Base-by-base conservation (phyloP, 2,797 vertebrate species). In the Phrynocephalus guinanensis region DNA sequence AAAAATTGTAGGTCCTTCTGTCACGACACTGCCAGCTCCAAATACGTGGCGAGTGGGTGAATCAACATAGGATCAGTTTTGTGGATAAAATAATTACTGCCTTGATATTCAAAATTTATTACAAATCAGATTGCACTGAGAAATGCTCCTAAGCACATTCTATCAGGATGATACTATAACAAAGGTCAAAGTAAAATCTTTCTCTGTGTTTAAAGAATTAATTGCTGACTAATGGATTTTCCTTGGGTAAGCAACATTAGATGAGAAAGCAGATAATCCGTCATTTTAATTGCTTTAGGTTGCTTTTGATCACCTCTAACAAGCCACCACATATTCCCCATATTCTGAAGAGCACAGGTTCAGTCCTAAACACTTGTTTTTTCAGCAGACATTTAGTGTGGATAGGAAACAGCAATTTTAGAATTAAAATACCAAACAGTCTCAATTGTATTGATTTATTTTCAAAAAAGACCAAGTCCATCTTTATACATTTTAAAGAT, bases 361-460 rank as follows among this genome's bases (percentile, higher is more conserved):
- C 44, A 52, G 33, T 44, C 60, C 16, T 26, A 22, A 67, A 38
- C 26, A 48, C 67, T 48, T 33, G 56, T 84, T 90, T 66, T 89
- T 86, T 52, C 66, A 79, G 1, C 1, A 0, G 83, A 79, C 44
- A 87, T 87, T 89, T 87, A 92, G 44, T 75, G 87, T 76, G 30
- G 77, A 85, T 5, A 18, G 50, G 26, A 86, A 90, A 60, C 4
- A 33, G n/a, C 72, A 89, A 44, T 81, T 90, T 81, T 86, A 90
- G 1, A 89, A 82, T 80, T 68, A 71, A 26, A 86, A 38, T 33
- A 82, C 56, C 84, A 79, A 76, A 38, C 60, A 68, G 67, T 86
- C 83, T 66, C 26, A 16, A 88, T 3, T 88, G 82, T 78, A 83
- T 82, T 60, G 52, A 52, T n/a, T 24, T 4, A 72, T n/a, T 84